A percentile compares a stretch with the other conserved stretches of the same genome.
Conservation (phyloP, 2,888 invertebrate species). For the Mystacides longicornis region DNA sequence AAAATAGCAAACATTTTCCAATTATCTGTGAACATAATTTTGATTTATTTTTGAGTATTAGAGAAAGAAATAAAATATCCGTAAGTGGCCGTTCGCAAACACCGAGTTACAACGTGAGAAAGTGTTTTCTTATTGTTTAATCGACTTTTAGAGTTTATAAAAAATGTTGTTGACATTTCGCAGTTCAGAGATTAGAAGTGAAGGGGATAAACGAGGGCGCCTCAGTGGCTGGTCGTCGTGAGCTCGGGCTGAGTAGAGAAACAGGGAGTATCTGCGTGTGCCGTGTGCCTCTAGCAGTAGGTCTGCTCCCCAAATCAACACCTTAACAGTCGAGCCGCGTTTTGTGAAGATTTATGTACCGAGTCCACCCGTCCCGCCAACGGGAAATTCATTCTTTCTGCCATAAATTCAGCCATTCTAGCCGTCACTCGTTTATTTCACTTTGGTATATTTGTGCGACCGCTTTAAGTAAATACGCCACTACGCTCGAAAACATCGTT, state of each 20-base stretch:
- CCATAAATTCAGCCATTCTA: conserved; percentile 24
- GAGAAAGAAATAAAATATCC: too few relatives aligned
- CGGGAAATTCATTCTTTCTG: conserved; percentile 25
- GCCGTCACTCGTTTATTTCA: conserved; percentile 25
- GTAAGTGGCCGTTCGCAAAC: too few relatives aligned
- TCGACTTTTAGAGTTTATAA: background rate
- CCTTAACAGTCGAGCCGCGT: conserved; percentile 25
- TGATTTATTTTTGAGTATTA: too few relatives aligned
- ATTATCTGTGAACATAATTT: too few relatives aligned
- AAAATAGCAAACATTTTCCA: too few relatives aligned
- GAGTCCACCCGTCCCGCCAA: conserved; percentile 16
- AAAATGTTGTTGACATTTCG: conserved; percentile 2
- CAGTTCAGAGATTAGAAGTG: background rate
- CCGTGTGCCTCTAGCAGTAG: background rate
- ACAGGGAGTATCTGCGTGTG: too few relatives aligned
- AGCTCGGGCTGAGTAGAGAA: too few relatives aligned
- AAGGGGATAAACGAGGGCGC: conserved; percentile 2
- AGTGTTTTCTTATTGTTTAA: background rate
- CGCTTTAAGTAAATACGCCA: conserved; percentile 21
- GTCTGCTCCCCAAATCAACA: conserved; percentile 20
- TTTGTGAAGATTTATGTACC: conserved; percentile 22
- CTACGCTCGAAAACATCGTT: conserved; percentile 18
- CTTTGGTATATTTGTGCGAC: conserved; percentile 25
- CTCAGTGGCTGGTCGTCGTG: background rate
- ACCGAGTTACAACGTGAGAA: background rate